Base-by-base conservation (phyloP, 2,113 vertebrate species). In the zebrafish (Danio rerio) region DNA sequence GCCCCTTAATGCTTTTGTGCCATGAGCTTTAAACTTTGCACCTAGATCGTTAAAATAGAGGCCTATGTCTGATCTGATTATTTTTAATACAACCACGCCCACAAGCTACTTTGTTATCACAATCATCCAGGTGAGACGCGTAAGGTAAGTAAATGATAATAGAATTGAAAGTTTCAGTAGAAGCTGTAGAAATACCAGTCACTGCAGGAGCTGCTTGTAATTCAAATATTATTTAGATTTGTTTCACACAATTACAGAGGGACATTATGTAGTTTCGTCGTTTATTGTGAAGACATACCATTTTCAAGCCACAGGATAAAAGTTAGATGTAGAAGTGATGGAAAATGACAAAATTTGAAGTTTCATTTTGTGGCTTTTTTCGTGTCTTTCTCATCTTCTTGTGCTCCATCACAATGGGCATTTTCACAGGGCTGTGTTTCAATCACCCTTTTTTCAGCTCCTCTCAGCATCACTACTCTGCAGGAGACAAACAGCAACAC, bases 401-500 rank as follows among this genome's bases (percentile, higher is more conserved):
- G 72, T 62, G 55, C 20, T 72, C 7, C 4, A 62, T 21, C 55
- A 72, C 45, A 72, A 49, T 13, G 21, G 10, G 10, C 43, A 49
- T 71, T 45, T 62, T 31, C 62, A 61, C 10, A 9, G 53, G 53
- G 42, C 72, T 59, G 11, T 61, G 7, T 40, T 31, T 65, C 77
- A 55, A 31, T 61, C 47, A 49, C 43, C 63, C 21, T 31, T 31
- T 53, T 45, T 80, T 59, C 55, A 49, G 68, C 80, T 63, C 55
- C 58, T 72, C 56, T 81, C 45, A 72, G 69, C 56, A 50, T 20
- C 62, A 21, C 20, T 50, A 31, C 69, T 62, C 56, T 9, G 21
- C 80, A 81, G 68, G 70, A 43, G 43, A 71, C 20, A 78, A 78
- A 78, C 45, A 53, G 9, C 66, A 69, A 6, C 8, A 76, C 73